These are phyloP conservation scores for Columbina picui DNA, from an alignment of 2,113 vertebrate species.

Conservation along the genomic window DNA sequence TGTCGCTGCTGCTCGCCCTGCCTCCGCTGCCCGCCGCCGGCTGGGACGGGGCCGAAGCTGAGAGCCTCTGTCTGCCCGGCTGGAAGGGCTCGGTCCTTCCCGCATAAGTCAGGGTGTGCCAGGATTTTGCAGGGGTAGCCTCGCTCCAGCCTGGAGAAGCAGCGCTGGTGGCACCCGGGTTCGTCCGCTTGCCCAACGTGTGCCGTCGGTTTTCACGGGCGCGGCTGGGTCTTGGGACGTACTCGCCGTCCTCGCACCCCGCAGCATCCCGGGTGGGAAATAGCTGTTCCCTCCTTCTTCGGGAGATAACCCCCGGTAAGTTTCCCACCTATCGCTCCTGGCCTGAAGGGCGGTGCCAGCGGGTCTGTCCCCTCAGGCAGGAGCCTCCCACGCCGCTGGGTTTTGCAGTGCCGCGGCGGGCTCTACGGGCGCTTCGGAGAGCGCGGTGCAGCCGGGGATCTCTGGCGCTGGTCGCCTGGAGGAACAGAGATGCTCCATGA, in stretches of 20 bases:
- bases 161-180: background rate
- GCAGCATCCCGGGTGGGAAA: background rate
- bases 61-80: background rate
- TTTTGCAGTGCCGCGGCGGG: background rate
- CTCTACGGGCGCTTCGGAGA: background rate
- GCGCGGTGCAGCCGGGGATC: background rate
- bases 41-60: background rate
- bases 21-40: background rate
- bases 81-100: background rate
- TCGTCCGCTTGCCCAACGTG: background rate
- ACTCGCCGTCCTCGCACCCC: background rate
- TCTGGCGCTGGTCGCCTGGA: background rate
- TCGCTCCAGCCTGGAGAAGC: background rate
- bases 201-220: background rate
- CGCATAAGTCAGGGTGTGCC: fast-evolving
- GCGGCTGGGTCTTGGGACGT: background rate
- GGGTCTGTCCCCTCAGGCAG: background rate
- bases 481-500: background rate
- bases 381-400: background rate
- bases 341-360: background rate
- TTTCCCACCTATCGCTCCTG: background rate
- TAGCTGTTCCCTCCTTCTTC: fast-evolving
- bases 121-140: background rate
- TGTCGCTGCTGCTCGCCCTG: background rate
- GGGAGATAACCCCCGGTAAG: background rate